Evolutionary conservation across 1,140 invertebrate species (phyloP).

Genomic region (Drosophila teissieri): DNA sequence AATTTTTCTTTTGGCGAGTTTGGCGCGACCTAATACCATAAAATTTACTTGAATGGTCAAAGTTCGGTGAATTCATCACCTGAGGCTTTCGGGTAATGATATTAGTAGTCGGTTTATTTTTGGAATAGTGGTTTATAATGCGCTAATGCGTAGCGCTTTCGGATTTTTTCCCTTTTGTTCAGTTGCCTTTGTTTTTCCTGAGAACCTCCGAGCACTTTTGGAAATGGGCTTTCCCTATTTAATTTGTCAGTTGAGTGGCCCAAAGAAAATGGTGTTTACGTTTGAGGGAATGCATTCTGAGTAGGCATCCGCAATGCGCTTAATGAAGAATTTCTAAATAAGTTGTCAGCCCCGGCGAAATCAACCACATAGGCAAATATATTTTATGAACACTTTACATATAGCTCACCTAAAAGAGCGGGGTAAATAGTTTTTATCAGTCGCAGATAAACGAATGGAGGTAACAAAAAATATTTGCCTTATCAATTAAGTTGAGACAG

Average conservation of each 20-base stretch:
- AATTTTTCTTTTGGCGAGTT: slow-evolving; percentile 14
- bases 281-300: not conserved
- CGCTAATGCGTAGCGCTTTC: not conserved
- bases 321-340: slow-evolving; percentile 11
- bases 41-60: slow-evolving; percentile 12
- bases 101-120: slow-evolving; percentile 26
- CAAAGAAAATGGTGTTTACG: not conserved
- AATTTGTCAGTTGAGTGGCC: not conserved
- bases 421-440: slow-evolving; percentile 66
- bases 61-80: slow-evolving; percentile 30
- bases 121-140: slow-evolving; percentile 24
- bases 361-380: slow-evolving; percentile 12
- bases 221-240: not conserved
- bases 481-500: slow-evolving; percentile 51
- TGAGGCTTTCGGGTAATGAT: not conserved
- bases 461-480: slow-evolving; percentile 47
- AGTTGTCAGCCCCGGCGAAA: slow-evolving; percentile 18
- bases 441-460: slow-evolving; percentile 57
- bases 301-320: slow-evolving; percentile 27
- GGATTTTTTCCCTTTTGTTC: slow-evolving; percentile 1
- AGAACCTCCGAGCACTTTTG: not conserved
- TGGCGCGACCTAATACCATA: not conserved
- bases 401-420: slow-evolving; percentile 9
- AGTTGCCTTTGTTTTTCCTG: not conserved
- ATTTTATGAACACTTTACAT: slow-evolving; percentile 26